Conservation (phyloP, 2,113 vertebrate species). For the Lophotis ruficrista region DNA sequence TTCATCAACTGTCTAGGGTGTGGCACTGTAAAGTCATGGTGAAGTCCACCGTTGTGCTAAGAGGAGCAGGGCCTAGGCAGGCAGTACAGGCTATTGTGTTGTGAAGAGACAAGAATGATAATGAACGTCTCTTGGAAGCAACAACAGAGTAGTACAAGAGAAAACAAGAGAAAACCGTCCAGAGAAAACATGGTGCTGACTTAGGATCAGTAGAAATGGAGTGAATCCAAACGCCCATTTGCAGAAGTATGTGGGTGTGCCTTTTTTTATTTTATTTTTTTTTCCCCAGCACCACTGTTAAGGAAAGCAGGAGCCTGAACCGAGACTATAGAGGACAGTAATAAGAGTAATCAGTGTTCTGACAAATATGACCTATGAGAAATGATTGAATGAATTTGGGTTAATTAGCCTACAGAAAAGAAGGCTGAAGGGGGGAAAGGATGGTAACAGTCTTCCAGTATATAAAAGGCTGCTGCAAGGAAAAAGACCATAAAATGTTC, state of each 20-base stretch:
- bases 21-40: not conserved
- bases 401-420: not conserved
- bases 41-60: not conserved
- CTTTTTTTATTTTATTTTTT: not conserved
- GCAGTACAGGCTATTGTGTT: not conserved
- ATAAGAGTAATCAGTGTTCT: not conserved
- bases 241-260: not conserved
- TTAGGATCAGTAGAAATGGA: not conserved
- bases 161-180: not conserved
- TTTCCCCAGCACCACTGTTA: not conserved
- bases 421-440: not conserved
- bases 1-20: not conserved
- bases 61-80: not conserved
- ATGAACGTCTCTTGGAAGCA: not conserved
- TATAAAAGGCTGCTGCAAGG: constrained; percentile 14
- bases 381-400: not conserved
- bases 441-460: not conserved
- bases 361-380: not conserved
- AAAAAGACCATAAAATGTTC: constrained; percentile 9
- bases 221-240: not conserved
- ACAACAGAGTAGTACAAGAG: not conserved
- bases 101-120: not conserved
- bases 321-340: not conserved
- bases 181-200: not conserved
- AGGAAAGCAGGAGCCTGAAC: not conserved